Conservation (phyloP, 2,113 vertebrate genomes). For the Rhabdomys dilectus region DNA sequence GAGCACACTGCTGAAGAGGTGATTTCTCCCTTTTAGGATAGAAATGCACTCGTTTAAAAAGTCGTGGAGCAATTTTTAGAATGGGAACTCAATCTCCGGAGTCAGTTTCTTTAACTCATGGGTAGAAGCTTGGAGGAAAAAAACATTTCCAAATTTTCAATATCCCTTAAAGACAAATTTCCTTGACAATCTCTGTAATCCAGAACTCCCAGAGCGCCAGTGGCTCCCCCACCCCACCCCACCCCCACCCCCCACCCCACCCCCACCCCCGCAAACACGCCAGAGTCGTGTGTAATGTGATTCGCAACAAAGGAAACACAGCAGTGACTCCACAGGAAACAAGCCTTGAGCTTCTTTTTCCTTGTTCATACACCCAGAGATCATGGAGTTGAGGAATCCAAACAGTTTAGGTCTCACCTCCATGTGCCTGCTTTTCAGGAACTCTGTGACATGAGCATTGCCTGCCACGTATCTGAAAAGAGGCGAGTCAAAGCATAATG, state of each 20-base stretch:
- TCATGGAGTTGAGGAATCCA: not conserved
- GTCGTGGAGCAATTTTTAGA: not conserved
- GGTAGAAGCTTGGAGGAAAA: not conserved
- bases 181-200: not conserved
- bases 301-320: not conserved
- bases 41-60: not conserved
- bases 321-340: not conserved
- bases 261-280: not conserved
- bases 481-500: slow-evolving; percentile 57
- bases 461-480: slow-evolving; percentile 50
- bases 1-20: not conserved
- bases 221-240: not conserved
- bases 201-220: not conserved
- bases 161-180: slow-evolving; percentile 22
- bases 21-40: not conserved
- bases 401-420: not conserved
- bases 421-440: slow-evolving; percentile 22
- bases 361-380: not conserved
- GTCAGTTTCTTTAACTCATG: slow-evolving; percentile 34
- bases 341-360: slow-evolving; percentile 8
- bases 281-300: not conserved
- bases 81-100: not conserved
- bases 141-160: slow-evolving; percentile 1
- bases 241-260: too few species aligned
- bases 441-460: slow-evolving; percentile 9